A percentile compares a stretch with the other conserved stretches of the same genome.
These are phyloP conservation scores for Drosophila multiciliata DNA, from an alignment of 2,888 invertebrate species.

Conservation along the genomic window DNA sequence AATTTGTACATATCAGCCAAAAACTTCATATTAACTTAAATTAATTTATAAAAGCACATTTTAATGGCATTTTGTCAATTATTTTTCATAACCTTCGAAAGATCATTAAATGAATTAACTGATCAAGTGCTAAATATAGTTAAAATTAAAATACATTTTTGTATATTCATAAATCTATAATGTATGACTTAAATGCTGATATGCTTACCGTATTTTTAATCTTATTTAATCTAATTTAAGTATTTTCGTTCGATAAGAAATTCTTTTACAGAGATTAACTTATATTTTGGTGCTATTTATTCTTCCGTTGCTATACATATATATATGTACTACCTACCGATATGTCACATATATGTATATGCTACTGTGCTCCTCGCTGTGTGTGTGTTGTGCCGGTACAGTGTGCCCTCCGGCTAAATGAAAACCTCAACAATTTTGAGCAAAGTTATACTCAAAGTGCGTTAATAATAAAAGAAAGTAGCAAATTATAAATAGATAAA, in stretches of 20 bases:
- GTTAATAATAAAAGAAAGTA: neutral
- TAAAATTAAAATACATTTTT: too few relatives aligned
- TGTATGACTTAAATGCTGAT: neutral
- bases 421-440: neutral
- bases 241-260: neutral
- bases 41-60: neutral
- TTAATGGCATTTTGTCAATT: neutral
- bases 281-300: neutral
- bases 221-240: neutral
- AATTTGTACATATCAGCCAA: neutral
- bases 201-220: neutral
- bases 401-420: neutral
- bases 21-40: too few relatives aligned
- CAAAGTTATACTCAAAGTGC: neutral
- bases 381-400: slow-evolving; percentile 9
- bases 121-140: too few relatives aligned
- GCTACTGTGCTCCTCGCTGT: slow-evolving; percentile 17
- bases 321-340: slow-evolving; percentile 3
- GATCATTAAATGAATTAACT: too few relatives aligned
- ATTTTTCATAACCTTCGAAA: neutral
- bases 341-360: slow-evolving; percentile 10
- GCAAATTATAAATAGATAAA: neutral
- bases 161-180: neutral
- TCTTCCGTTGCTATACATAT: neutral
- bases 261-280: neutral